Base-by-base conservation (phyloP, 1,140 invertebrate genomes). In the Drosophila pandora region DNA sequence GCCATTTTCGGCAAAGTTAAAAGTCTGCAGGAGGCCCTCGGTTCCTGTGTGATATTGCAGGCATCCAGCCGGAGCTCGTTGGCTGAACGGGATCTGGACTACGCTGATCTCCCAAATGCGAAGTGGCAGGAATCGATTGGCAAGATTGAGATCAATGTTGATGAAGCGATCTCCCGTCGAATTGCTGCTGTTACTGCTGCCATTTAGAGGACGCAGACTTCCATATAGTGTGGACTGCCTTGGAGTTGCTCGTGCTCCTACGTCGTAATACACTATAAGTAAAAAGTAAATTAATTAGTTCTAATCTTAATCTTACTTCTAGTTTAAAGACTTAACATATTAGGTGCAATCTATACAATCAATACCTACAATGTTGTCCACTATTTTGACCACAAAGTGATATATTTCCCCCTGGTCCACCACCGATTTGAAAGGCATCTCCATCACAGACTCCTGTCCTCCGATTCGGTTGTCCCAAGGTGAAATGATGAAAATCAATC, bases 1-100 rank as follows among this genome's bases (percentile, higher is more conserved):
- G 0, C 96, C 96, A 85, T 97, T 97, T 2, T 95, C 94, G 1
- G 96, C 94, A 82, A 94, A 97, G 90, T 97, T 97, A 85, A 96
- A 94, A 0, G 95, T 96, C 87, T 94, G 90, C 57, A 92, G 70
- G 13, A 91, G 30, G n/a, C 91, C 95, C 75, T 94, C 94, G 2
- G 84, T 55, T 10, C 92, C 93, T 2, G 93, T 94, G 76, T 93
- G 94, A 80, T 96, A 96, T 83, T 97, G 96, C 12, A 96, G 89
- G 81, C 96, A 97, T 22, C 95, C 94, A 17, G 94, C 93, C 0
- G 96, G 96, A 0, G 95, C 95, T 5, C 95, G 92, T 69, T 96
- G 93, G 7, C 94, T 94, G 32, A 96, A 96, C 1, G 94, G 95
- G 73, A 96, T 92, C 79, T 96, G 95, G 3, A 93, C 92, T 3